These are phyloP conservation scores for Antidorcas marsupialis DNA, from an alignment of 2,113 vertebrate species.

Conservation along the genomic window DNA sequence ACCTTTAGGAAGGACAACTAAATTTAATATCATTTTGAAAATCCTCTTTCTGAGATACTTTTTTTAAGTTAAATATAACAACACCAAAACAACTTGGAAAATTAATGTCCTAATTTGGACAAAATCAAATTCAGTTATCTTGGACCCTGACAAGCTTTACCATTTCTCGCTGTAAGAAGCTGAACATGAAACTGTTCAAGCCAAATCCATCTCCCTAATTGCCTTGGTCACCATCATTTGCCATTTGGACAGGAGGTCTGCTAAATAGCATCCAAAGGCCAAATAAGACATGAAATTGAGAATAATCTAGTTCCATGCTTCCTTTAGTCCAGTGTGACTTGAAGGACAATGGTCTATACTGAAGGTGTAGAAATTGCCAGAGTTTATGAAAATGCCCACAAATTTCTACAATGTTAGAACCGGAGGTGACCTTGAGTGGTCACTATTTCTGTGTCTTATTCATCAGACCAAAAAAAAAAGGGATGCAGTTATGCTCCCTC, in stretches of 20 bases:
- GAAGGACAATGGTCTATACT: background rate
- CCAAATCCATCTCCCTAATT: conserved; percentile 55
- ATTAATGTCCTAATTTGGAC: conserved; percentile 27
- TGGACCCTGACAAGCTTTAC: background rate
- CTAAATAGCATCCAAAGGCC: conserved; percentile 31
- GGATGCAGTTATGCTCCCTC: background rate
- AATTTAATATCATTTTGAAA: conserved; percentile 27
- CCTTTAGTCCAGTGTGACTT: background rate
- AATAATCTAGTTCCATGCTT: background rate
- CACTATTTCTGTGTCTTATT: background rate
- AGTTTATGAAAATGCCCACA: background rate
- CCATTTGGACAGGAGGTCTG: conserved; percentile 32
- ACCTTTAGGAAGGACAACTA: conserved; percentile 41
- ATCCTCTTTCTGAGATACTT: background rate
- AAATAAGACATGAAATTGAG: conserved; percentile 54
- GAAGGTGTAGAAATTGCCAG: background rate
- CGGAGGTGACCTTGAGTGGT: background rate
- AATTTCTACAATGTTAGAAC: background rate
- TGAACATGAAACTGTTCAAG: background rate
- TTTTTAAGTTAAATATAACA: conserved; percentile 18
- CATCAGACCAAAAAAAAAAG: background rate
- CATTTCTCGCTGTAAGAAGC: background rate
- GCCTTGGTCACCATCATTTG: conserved; percentile 38
- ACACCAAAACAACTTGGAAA: conserved; percentile 28
- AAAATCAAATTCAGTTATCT: conserved; percentile 37